Conservation (phyloP, 2,888 invertebrate species). For the Watsonalla binaria region DNA sequence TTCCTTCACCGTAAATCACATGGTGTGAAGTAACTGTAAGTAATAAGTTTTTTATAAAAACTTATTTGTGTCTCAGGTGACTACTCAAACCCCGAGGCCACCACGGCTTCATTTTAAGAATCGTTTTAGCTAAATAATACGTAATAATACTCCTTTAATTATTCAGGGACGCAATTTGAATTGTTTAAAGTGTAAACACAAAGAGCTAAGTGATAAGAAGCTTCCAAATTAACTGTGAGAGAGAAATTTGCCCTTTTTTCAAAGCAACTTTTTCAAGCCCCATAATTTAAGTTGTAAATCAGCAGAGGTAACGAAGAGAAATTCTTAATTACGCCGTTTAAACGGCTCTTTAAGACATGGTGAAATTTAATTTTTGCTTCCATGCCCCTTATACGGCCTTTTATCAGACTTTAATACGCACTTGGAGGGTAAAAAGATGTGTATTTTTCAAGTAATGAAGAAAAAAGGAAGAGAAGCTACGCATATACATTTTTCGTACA, state of each 20-base stretch:
- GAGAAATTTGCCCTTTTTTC: slow-evolving; percentile 42
- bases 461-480: too few species aligned
- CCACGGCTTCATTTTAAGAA: too few species aligned
- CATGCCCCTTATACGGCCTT: slow-evolving; percentile 6
- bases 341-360: slow-evolving; percentile 37
- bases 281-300: slow-evolving; percentile 61
- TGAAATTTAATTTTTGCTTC: slow-evolving; percentile 43
- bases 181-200: slow-evolving; percentile 15
- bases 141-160: not conserved
- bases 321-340: slow-evolving; percentile 60
- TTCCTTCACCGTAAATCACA: too few species aligned
- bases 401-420: not conserved
- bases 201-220: slow-evolving; percentile 41
- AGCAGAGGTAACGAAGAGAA: slow-evolving; percentile 51
- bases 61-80: too few species aligned
- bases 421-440: not conserved
- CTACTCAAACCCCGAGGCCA: too few species aligned
- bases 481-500: too few species aligned
- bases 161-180: not conserved
- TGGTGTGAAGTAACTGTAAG: too few species aligned
- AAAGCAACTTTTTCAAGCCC: slow-evolving; percentile 30
- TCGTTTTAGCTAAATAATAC: too few species aligned
- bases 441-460: too few species aligned
- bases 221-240: slow-evolving; percentile 41
- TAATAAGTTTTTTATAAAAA: too few species aligned